Evolutionary conservation across 1,140 invertebrate genomes (phyloP).

Genomic region (Papilio machaon): DNA sequence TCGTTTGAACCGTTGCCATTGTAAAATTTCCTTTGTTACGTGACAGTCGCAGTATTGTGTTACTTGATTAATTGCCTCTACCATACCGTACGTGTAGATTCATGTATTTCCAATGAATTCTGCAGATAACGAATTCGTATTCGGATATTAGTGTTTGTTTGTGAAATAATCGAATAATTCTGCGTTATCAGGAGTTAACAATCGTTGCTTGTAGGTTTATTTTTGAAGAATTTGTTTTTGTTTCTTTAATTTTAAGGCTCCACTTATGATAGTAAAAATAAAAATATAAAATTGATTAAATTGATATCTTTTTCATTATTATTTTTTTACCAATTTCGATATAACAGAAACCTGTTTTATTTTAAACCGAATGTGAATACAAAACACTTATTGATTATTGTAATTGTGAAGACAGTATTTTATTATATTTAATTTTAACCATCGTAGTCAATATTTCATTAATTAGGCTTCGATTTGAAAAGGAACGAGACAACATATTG

Average conservation of each 20-base stretch:
- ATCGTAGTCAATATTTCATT: slow-evolving; percentile 31
- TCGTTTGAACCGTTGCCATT: background rate
- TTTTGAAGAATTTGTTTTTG: too few relatives aligned
- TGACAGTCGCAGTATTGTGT: slow-evolving; percentile 11
- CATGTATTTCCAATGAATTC: background rate
- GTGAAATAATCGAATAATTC: background rate
- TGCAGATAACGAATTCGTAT: background rate
- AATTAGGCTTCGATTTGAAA: slow-evolving; percentile 43
- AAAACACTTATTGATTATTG: background rate
- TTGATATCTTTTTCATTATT: too few relatives aligned
- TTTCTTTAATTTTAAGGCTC: too few relatives aligned
- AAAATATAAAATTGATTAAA: too few relatives aligned
- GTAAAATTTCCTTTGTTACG: slow-evolving; percentile 14
- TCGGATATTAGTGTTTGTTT: background rate
- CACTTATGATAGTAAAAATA: too few relatives aligned
- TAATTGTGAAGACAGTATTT: background rate
- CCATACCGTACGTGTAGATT: background rate
- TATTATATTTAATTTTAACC: background rate
- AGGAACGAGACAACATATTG: slow-evolving; percentile 40
- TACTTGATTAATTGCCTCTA: slow-evolving; percentile 20
- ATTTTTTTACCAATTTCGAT: too few relatives aligned
- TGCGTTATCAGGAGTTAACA: too few relatives aligned
- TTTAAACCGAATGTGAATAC: too few relatives aligned
- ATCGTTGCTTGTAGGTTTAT: too few relatives aligned
- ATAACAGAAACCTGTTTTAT: too few relatives aligned